Percentiles rank a stretch among this genome's conserved stretches.
Conservation (phyloP, 2,888 invertebrate genomes). For the Cotesia congregata region DNA sequence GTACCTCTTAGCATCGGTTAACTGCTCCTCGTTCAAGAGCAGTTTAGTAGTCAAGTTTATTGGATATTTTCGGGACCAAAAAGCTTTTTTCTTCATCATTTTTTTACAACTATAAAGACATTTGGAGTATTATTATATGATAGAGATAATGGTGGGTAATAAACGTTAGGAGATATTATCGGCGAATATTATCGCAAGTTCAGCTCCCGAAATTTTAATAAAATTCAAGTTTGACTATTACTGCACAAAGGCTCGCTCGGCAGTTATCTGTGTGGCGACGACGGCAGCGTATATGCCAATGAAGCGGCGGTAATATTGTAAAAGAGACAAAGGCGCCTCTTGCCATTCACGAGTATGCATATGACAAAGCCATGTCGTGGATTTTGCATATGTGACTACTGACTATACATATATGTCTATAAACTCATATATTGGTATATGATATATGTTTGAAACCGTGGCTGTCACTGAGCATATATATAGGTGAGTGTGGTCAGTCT, state of each 20-base stretch:
- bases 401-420: background rate
- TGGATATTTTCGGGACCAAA: slow-evolving; percentile 23
- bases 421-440: background rate
- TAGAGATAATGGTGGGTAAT: background rate
- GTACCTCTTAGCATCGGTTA: slow-evolving; percentile 31
- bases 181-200: slow-evolving; percentile 24
- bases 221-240: slow-evolving; percentile 1
- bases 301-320: slow-evolving; percentile 9
- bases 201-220: slow-evolving; percentile 28
- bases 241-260: background rate
- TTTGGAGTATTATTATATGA: background rate
- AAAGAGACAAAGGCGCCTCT: background rate
- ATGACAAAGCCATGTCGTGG: slow-evolving; percentile 6
- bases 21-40: background rate
- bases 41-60: slow-evolving; percentile 20
- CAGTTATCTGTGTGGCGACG: background rate
- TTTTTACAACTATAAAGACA: background rate
- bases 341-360: slow-evolving; percentile 15
- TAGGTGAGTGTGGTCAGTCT: slow-evolving; percentile 21
- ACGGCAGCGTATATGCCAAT: background rate
- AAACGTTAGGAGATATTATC: background rate
- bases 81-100: background rate
- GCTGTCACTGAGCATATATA: background rate
- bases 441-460: background rate
- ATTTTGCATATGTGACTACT: background rate